phyloP scores from a whole-genome alignment of 2,797 vertebrate genomes.

The Geotrypetes seraphini region DNA sequence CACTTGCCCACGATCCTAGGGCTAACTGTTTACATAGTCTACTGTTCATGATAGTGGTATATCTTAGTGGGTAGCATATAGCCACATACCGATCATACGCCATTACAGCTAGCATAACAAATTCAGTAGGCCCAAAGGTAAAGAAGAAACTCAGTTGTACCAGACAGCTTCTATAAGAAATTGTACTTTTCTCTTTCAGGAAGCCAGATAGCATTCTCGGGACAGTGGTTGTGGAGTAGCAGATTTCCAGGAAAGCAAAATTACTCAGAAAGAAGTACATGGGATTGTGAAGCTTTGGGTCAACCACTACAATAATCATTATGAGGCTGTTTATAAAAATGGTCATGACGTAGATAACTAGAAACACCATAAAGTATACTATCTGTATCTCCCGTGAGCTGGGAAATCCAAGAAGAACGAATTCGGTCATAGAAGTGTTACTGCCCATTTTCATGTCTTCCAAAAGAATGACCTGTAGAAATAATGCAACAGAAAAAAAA shows the following conservation, averaged over 20 bases:
- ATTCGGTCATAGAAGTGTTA: too few relatives aligned
- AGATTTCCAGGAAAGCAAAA: background rate
- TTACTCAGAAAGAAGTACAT: background rate
- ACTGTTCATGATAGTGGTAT: background rate
- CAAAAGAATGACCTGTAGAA: too few relatives aligned
- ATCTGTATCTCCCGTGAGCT: constrained; percentile 5
- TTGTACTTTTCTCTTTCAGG: background rate
- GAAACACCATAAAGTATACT: background rate
- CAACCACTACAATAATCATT: background rate
- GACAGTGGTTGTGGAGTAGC: background rate
- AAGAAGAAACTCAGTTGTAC: background rate
- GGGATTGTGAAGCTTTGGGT: background rate
- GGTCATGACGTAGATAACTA: constrained; percentile 3
- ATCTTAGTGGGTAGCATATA: background rate
- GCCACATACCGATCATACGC: background rate
- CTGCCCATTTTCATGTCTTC: too few relatives aligned
- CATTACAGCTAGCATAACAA: background rate
- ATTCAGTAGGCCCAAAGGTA: background rate
- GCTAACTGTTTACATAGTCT: background rate
- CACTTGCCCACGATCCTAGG: background rate
- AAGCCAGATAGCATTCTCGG: background rate
- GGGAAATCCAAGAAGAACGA: constrained; percentile 33
- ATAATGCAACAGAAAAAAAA: too few relatives aligned
- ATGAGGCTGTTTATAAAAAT: background rate
- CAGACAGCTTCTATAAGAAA: background rate